Base-by-base conservation (phyloP, 1,140 invertebrate genomes). In the Metopolophium dirhodum region DNA sequence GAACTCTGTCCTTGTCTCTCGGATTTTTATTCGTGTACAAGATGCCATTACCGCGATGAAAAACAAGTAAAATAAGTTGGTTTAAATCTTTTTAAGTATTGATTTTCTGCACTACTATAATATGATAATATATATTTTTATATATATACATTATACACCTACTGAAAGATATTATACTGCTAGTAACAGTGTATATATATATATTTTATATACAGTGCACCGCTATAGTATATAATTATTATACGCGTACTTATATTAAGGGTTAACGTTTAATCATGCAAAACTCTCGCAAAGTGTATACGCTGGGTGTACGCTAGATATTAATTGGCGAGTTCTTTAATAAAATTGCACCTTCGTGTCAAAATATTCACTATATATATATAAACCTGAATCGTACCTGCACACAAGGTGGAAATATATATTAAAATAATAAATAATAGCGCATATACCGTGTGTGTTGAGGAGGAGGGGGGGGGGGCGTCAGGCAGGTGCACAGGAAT, bases 291-390 rank as follows among this genome's bases (percentile, higher is more conserved):
- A n/a, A 51, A 49, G n/a, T 23, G n/a, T 54, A 51, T 49, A 18
- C 14, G 49, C 86, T 18, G 30, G 47, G 14, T 23, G 41, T 45
- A 45, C 11, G 87, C n/a, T 6, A 30, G 41, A 86, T 88, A 51
- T 88, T 88, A 88, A 88, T 88, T 54, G 87, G 87, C 47, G 20
- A 88, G 47, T 88, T 88, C 30, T 88, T 51, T 88, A 77, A 18
- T n/a, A 35, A 54, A 88, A 88, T 88, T 88, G n/a, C n/a, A 37
- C 87, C 47, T 88, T 88, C 87, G 87, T 88, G 87, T 54, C 87
- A n/a, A 88, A 88, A 88, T 86, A 47, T 47, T 47, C 23, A 86
- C 41, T n/a, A 30, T 23, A 35, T 35, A 35, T 35, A 35, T 49
- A 22, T 2, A 51, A 18, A 85, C 22, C 83, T 26, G 7, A 77